Conservation (phyloP, 2,888 invertebrate genomes). For the Sisyra terminalis region DNA sequence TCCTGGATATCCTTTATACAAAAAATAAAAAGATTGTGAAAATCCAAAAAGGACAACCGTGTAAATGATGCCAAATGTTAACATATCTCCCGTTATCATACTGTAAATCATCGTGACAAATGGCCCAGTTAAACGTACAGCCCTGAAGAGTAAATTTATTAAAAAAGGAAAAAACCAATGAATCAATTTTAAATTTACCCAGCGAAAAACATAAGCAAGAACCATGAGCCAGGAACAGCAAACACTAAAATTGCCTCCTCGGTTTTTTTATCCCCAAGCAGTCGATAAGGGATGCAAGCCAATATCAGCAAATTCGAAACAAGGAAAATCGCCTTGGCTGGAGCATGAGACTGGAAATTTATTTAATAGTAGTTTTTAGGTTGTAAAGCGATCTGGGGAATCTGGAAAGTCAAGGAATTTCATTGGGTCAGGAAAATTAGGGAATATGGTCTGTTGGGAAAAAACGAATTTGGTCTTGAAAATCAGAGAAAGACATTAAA, state of each 20-base stretch:
- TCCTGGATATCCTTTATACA: constrained; percentile 81
- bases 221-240: constrained; percentile 93
- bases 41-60: constrained; percentile 88
- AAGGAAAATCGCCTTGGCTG: constrained; percentile 87
- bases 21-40: constrained; percentile 87
- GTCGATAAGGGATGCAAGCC: constrained; percentile 75
- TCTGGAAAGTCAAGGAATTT: too few species aligned
- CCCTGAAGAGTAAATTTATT: constrained; percentile 36
- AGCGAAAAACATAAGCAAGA: constrained; percentile 95
- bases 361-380: constrained; percentile 1
- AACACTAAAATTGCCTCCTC: constrained; percentile 89
- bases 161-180: too few species aligned
- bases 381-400: background rate
- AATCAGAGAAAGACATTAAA: too few species aligned
- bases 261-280: constrained; percentile 51
- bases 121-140: constrained; percentile 87
- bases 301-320: constrained; percentile 80
- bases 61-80: constrained; percentile 96
- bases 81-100: constrained; percentile 98
- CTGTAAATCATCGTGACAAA: constrained; percentile 99
- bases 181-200: constrained; percentile 51
- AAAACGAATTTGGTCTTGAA: too few species aligned
- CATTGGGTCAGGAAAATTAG: too few species aligned
- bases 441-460: too few species aligned
- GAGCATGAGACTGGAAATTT: constrained; percentile 65